Percentiles rank a stretch among this genome's conserved stretches.
phyloP scores from a whole-genome alignment of 2,797 vertebrate species.

The Sebastes dallii region DNA sequence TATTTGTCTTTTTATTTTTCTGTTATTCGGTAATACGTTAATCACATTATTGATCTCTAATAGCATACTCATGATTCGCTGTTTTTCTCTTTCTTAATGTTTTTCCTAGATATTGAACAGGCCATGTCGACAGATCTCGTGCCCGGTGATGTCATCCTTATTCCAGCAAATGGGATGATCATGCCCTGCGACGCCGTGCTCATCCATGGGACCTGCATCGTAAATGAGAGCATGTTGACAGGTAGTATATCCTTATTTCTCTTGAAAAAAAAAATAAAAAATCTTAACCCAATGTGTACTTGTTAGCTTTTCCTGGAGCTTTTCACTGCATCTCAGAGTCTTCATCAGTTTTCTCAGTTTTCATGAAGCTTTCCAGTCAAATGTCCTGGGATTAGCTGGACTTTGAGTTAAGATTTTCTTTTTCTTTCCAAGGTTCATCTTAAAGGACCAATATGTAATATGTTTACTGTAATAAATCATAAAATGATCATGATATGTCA shows the following conservation, averaged over 20 bases:
- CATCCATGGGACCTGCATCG: slow-evolving; percentile 92
- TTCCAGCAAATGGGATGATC: slow-evolving; percentile 92
- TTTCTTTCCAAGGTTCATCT: neutral
- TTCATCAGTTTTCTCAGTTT: neutral
- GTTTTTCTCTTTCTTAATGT: neutral
- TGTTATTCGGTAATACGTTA: neutral
- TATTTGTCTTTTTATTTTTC: neutral
- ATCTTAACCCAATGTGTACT: neutral
- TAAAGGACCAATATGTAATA: neutral
- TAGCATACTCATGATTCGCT: neutral
- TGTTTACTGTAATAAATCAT: too few species aligned
- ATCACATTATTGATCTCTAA: neutral
- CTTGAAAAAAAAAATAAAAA: neutral
- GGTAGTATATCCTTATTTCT: slow-evolving; percentile 70
- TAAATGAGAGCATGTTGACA: slow-evolving; percentile 99
- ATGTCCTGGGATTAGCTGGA: neutral
- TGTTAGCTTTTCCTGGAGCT: neutral
- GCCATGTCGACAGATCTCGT: slow-evolving; percentile 95
- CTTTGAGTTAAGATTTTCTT: neutral
- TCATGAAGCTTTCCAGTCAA: neutral
- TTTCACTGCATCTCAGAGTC: neutral
- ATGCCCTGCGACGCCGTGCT: slow-evolving; percentile 97
- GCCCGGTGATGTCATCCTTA: slow-evolving; percentile 92
- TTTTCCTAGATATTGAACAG: slow-evolving; percentile 86
- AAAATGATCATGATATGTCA: too few species aligned